phyloP scores from a whole-genome alignment of 64 coral and sea anemone species.

The Stylophora pistillata region DNA sequence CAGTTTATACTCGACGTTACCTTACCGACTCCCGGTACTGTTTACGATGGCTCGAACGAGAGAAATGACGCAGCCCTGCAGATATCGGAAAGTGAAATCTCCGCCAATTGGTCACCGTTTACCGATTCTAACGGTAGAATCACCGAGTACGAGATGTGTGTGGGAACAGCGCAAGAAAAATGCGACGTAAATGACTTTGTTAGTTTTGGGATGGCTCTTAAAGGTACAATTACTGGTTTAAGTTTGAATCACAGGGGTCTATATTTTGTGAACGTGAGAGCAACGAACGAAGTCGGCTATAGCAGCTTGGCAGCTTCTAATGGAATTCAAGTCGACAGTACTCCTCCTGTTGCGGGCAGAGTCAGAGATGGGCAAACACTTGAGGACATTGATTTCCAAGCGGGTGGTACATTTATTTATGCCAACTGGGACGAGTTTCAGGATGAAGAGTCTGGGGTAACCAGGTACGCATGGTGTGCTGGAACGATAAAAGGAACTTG shows the following conservation, averaged over 20 bases:
- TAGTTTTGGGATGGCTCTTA: conserved; percentile 16
- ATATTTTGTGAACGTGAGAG: conserved; percentile 85
- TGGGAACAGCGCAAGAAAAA: conserved; percentile 44
- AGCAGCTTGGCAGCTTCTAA: conserved; percentile 64
- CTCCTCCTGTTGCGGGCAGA: conserved; percentile 50
- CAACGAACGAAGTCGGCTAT: conserved; percentile 75
- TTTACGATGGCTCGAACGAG: conserved; percentile 37
- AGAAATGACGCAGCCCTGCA: conserved; percentile 41
- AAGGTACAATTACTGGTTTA: conserved; percentile 55
- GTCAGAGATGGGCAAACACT: conserved; percentile 65
- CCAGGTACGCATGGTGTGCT: conserved; percentile 79
- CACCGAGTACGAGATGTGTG: conserved; percentile 57
- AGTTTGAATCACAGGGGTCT: conserved; percentile 64
- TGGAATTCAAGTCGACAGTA: conserved; percentile 72
- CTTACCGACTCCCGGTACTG: conserved; percentile 29
- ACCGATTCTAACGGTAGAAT: conserved; percentile 37
- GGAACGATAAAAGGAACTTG: conserved; percentile 72
- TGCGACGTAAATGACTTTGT: conserved; percentile 54
- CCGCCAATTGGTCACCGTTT: conserved; percentile 78
- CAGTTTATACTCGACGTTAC: conserved; percentile 39
- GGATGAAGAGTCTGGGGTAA: conserved; percentile 77
- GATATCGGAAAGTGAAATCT: conserved; percentile 40
- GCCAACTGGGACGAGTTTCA: conserved; percentile 89
- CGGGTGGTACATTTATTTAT: conserved; percentile 59
- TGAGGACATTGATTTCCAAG: conserved; percentile 80